Base-by-base conservation (phyloP, 2,888 invertebrate genomes). In the Rhagophthalmus giganteus region DNA sequence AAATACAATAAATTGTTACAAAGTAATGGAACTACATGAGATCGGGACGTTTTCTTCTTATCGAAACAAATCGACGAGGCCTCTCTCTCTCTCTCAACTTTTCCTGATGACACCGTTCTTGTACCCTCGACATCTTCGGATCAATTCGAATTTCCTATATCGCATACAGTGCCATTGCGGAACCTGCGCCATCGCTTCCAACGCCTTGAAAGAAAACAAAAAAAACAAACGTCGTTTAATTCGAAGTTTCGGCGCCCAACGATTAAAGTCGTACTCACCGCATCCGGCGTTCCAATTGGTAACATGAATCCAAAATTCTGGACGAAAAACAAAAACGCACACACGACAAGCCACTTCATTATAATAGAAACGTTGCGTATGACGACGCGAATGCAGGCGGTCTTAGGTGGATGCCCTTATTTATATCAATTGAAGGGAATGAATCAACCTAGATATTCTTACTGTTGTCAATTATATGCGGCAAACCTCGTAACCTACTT, bases 91-190 rank as follows among this genome's bases (percentile, higher is more conserved):
- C 3, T 20, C 3, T 38, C 35, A 45, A 16, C 11, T 53, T 44
- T 53, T 60, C 51, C 67, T 55, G n/a, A n/a, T n/a, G 24, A 66
- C 28, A 27, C 78, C 79, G 15, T 79, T 77, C 60, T 87, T 82
- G 77, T 86, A 86, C 65, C 88, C 87, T 64, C 86, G 81, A 78
- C 90, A 90, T 62, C 86, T 83, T 37, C 88, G 82, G 64, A 89
- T 86, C 59, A 87, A 76, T 63, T 89, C 88, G 66, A 88, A 87
- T 64, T 87, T 87, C 54, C 90, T 80, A 75, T 90, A 90, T 59
- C 90, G 79, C 74, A 90, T 80, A 72, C 90, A 90, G 71, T 90
- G 90, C 88, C 88, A 90, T 69, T 90, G 90, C 1, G 90, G 90
- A 50, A 90, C 82, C 73, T 88, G 83, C 56, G 83, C 79, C 87